Conservation (phyloP, 2,797 vertebrate genomes). For the Nannoperca obscura region DNA sequence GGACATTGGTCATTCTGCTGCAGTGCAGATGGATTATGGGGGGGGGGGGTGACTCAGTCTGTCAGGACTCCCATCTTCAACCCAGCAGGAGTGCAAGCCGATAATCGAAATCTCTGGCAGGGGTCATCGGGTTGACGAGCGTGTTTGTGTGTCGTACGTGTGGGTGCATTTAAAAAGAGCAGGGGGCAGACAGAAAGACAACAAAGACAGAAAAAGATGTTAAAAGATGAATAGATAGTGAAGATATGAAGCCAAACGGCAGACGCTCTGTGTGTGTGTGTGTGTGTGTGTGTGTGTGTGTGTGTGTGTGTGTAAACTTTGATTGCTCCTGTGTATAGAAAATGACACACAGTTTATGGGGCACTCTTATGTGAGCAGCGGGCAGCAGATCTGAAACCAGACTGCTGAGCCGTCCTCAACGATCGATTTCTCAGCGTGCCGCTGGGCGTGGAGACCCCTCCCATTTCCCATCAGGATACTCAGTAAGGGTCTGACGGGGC, state of each 20-base stretch:
- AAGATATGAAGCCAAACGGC: slow-evolving; percentile 40
- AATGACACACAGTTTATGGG: slow-evolving; percentile 42
- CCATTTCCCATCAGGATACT: slow-evolving; percentile 56
- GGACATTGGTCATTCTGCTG: slow-evolving; percentile 68
- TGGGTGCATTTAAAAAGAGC: slow-evolving; percentile 50
- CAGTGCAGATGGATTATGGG: slow-evolving; percentile 58
- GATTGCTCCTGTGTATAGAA: slow-evolving; percentile 26
- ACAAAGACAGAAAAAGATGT: slow-evolving; percentile 8
- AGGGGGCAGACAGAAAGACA: background rate
- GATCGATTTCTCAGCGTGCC: slow-evolving; percentile 56
- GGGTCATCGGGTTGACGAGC: slow-evolving; percentile 60
- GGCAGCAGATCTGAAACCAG: slow-evolving; percentile 38
- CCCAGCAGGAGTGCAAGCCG: slow-evolving; percentile 63
- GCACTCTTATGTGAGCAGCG: slow-evolving; percentile 21
- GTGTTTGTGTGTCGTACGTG: slow-evolving; percentile 58
- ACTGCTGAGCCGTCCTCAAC: slow-evolving; percentile 19
- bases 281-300: background rate
- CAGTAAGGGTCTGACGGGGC: slow-evolving; percentile 55
- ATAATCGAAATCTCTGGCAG: slow-evolving; percentile 77
- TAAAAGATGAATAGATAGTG: slow-evolving; percentile 10
- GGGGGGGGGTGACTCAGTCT: slow-evolving; percentile 55
- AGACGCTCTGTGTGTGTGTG: slow-evolving; percentile 40
- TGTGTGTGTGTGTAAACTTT: background rate
- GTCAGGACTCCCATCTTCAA: slow-evolving; percentile 69
- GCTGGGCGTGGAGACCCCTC: slow-evolving; percentile 50